Conservation (phyloP, 2,888 invertebrate species). For the Magallana nippona region DNA sequence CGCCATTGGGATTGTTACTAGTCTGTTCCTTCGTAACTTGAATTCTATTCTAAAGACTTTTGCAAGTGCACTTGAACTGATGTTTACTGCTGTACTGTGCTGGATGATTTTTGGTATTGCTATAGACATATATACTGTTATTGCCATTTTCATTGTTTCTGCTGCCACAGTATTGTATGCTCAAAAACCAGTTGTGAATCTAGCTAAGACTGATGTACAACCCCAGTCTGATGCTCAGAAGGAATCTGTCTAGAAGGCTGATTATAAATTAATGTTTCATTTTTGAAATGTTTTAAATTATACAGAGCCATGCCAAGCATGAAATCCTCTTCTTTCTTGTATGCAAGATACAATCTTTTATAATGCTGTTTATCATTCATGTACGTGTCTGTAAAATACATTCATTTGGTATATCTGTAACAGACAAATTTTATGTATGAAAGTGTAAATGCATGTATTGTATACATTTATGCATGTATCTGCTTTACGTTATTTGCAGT, state of each 20-base stretch:
- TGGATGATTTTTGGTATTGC: conserved; percentile 90
- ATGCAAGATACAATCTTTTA: not conserved
- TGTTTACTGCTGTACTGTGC: conserved; percentile 93
- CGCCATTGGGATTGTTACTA: conserved; percentile 94
- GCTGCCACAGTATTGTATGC: conserved; percentile 92
- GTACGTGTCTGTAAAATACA: no score
- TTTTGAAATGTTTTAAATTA: not conserved
- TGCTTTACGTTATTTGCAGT: no score
- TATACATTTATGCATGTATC: no score
- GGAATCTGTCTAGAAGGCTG: not conserved
- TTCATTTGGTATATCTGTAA: no score
- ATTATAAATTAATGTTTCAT: no score
- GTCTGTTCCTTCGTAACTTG: conserved; percentile 93
- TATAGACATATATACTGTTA: conserved; percentile 89
- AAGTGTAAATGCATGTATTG: no score
- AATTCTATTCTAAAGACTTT: conserved; percentile 97
- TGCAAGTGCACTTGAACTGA: conserved; percentile 94
- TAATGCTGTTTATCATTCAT: no score
- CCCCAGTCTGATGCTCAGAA: not conserved
- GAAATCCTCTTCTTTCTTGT: conserved; percentile 10
- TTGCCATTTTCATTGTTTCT: conserved; percentile 91
- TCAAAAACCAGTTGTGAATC: conserved; percentile 89
- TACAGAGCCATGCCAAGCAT: not conserved
- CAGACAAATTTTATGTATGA: no score
- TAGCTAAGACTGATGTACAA: conserved; percentile 55